phyloP scores from a whole-genome alignment of 2,797 vertebrate genomes.

The Mormyrus proboscirostris region DNA sequence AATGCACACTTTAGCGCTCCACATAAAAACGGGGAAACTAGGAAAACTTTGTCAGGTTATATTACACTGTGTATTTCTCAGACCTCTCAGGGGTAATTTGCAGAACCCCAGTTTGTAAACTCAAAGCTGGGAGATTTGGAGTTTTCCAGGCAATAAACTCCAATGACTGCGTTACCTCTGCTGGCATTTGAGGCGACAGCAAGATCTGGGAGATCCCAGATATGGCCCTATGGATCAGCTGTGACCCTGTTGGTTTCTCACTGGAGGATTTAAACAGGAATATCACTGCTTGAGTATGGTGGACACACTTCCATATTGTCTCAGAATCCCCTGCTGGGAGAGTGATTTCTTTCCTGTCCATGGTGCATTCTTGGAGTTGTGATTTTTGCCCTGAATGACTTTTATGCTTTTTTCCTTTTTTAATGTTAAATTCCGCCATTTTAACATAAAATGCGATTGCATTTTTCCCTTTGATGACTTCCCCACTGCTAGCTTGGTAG shows the following conservation, averaged over 20 bases:
- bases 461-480: neutral
- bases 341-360: neutral
- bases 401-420: neutral
- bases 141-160: neutral
- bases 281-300: neutral
- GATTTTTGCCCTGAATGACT: neutral
- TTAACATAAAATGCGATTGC: neutral
- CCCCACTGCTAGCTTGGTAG: neutral
- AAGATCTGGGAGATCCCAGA: neutral
- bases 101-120: neutral
- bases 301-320: neutral
- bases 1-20: neutral
- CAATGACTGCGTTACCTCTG: neutral
- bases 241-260: neutral
- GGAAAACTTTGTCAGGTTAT: constrained; percentile 5
- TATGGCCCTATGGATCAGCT: neutral
- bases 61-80: neutral
- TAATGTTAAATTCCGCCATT: neutral
- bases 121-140: neutral
- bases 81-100: neutral
- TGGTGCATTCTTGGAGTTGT: neutral
- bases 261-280: neutral
- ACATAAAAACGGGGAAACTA: neutral
- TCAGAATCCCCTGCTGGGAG: neutral
- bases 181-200: neutral